Conservation (phyloP, 2,113 vertebrate genomes). For the Tachuris rubrigastra region DNA sequence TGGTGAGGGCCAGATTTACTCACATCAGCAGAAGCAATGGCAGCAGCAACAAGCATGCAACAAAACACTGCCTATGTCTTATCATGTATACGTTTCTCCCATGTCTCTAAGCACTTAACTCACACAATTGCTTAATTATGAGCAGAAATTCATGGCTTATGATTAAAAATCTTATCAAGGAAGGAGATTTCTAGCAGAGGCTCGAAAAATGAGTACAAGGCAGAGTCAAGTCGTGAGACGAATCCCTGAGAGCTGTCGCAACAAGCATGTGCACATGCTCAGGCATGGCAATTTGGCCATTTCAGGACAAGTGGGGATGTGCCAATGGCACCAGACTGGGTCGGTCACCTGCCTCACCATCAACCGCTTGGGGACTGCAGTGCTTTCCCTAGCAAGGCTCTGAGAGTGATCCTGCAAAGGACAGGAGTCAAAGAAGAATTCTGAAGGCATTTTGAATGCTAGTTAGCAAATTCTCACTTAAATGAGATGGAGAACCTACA, state of each 20-base stretch:
- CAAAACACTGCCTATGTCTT: not conserved
- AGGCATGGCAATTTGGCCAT: not conserved
- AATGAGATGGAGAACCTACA: conserved; percentile 32
- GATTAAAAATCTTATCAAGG: conserved; percentile 26
- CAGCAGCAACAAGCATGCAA: not conserved
- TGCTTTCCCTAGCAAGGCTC: not conserved
- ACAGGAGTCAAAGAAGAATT: conserved; percentile 8
- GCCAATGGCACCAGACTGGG: not conserved
- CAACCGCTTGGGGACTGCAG: not conserved
- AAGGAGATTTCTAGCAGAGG: not conserved
- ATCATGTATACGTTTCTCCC: not conserved
- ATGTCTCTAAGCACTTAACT: not conserved
- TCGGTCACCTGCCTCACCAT: not conserved
- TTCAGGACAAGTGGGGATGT: not conserved
- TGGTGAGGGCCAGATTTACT: accelerated
- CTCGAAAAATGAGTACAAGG: not conserved
- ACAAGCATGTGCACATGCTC: not conserved
- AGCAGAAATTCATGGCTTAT: not conserved
- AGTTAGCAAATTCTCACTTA: conserved; percentile 65
- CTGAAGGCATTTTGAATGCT: conserved; percentile 42
- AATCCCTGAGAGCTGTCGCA: not conserved
- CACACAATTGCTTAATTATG: conserved; percentile 6
- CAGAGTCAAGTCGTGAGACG: not conserved
- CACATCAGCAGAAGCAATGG: not conserved
- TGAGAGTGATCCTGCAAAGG: not conserved